Base-by-base conservation (phyloP, 2,797 vertebrate genomes). In the Chelmon rostratus region DNA sequence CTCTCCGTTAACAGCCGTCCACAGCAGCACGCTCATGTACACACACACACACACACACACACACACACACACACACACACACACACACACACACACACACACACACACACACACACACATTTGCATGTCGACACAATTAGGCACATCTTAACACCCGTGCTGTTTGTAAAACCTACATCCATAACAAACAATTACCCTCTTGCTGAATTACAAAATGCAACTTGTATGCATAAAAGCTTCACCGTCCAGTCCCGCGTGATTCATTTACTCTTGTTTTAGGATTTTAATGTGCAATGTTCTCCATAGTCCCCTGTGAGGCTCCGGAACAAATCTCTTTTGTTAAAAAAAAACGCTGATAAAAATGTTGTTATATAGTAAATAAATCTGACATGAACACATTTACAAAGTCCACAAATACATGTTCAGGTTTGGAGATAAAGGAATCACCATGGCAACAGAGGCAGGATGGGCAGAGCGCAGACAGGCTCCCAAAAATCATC, bases 361-460 rank as follows among this genome's bases (percentile, higher is more conserved):
- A 28, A 2, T 28, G 28, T 78, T 73, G 72, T 82, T 11, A 16
- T 72, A 76, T 58, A 54, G 76, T 52, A 85, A 79, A 86, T 75
- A 79, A 72, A 84, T 81, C 64, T 57, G 69, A 85, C 78, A 69
- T 42, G 18, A 77, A 78, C 86, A 83, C 73, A 79, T 82, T 88
- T 56, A 76, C 78, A 77, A 90, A 86, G 77, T 89, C 86, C 56
- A 68, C 67, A 82, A 82, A 88, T 76, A 56, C 84, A 89, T 78
- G 79, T 69, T 89, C 88, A 89, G 87, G 91, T 92, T 94, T 78
- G 79, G 84, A 92, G 89, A 91, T 91, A 90, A 89, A 89, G 74
- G 76, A 90, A 92, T 96, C 92, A 83, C 94, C 94, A 96, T 95
- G 92, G 95, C 92, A 96, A 95, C 95, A 93, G 92, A 92, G 93